These are phyloP conservation scores for Bombus difficillimus DNA, from an alignment of 1,140 invertebrate species.

Conservation along the genomic window DNA sequence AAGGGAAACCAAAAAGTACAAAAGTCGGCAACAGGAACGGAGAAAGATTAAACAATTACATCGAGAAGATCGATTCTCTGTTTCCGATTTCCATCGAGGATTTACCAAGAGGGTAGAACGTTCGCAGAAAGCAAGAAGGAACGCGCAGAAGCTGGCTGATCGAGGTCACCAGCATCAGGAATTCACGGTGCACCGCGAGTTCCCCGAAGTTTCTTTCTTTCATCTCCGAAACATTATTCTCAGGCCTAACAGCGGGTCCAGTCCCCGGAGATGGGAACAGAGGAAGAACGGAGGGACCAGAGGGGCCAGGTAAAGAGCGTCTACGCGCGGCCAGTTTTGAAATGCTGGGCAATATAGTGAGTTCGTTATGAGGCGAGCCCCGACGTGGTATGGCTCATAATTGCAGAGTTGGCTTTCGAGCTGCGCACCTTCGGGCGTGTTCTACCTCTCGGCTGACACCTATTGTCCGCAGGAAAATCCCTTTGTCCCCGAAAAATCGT, in stretches of 20 bases:
- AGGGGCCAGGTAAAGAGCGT: conserved; percentile 61
- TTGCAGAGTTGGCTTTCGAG: conserved; percentile 77
- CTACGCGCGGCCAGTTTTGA: conserved; percentile 71
- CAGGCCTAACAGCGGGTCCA: conserved; percentile 33
- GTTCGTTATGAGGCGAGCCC: conserved; percentile 80
- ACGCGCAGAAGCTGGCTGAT: conserved; percentile 3
- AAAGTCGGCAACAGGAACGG: neutral
- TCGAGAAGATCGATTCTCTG: neutral
- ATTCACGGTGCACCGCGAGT: conserved; percentile 37
- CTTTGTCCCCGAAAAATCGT: neutral
- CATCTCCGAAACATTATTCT: conserved; percentile 63
- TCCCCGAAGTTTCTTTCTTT: conserved; percentile 61
- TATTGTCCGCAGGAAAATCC: conserved; percentile 76
- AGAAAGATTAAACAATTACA: neutral
- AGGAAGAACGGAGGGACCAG: neutral
- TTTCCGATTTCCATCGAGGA: neutral
- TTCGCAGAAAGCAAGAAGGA: conserved; percentile 2
- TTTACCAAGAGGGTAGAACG: neutral
- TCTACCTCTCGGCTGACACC: conserved; percentile 71
- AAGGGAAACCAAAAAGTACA: too few species aligned
- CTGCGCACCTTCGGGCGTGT: conserved; percentile 75
- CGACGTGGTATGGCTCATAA: conserved; percentile 82
- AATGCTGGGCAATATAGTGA: conserved; percentile 79
- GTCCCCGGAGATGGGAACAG: neutral
- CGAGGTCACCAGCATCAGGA: conserved; percentile 39